Evolutionary conservation across 2,888 invertebrate genomes (phyloP), one percentile per base, ranked within the genome.

Genomic region (Chymomyza procnemis): DNA sequence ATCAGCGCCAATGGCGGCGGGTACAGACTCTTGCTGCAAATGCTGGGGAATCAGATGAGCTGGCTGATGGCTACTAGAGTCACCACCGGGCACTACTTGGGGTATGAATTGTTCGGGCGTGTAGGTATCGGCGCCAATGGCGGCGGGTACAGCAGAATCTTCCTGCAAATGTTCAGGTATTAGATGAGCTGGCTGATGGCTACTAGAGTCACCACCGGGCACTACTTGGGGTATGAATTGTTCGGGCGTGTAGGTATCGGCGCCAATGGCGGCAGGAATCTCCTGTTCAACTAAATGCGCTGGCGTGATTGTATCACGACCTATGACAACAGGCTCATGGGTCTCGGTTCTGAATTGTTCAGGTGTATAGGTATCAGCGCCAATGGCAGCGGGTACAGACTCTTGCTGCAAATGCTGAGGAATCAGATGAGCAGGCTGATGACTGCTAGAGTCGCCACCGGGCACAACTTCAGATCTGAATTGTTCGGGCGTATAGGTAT

Each of bases 321-420:
- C 80, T 58, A 83, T 79, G 8, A 30, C 68, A 16, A 52, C 61
- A 4, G 86, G 80, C 8, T 71, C 79, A 46, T 84, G 86, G 4
- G 74, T 72, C 26, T 80, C 83, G 4, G 69, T 48, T 30, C 75
- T 77, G 66, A 74, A 84, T 47, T 87, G 85, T 64, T 21, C 22
- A 1, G 54, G 19, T 8, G 54, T 14, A 4, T 54, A 14, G 54
- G 54, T 18, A n/a, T 69, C 19, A 30, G 74, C 34, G 1, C 74
- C 64, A 22, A 74, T 69, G 12, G 14, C 41, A 59, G 34, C 30
- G 4, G 56, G 9, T 8, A 56, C n/a, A 3, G 54, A 41, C 60
- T 62, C 30, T 0, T 67, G 4, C 2, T 52, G 52, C 52, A 52
- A 18, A 52, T 16, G 52, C n/a, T 18, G 50, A 0, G 67, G 64